Base-by-base conservation (phyloP, 2,888 invertebrate genomes). In the Eilema griseolum region DNA sequence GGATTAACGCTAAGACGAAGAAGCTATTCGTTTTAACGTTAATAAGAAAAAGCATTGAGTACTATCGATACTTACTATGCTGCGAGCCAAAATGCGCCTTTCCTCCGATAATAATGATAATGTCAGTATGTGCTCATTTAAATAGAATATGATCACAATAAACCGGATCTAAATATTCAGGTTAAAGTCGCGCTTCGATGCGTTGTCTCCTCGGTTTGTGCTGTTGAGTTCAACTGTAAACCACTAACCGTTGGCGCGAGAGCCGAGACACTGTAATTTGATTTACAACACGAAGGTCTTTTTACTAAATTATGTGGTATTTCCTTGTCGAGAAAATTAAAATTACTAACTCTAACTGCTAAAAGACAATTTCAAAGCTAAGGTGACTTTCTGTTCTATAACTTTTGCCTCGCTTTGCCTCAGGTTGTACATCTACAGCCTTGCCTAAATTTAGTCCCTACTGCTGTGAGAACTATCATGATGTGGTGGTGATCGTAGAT, bases 141-240 rank as follows among this genome's bases (percentile, higher is more conserved):
- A 56, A 63, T 68, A 63, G n/a, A 67, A 63, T 61, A 61, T 61
- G 41, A 26, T 66, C 37, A 70, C 61, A 70, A 66, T 33, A 70
- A 71, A 64, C 63, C 71, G 67, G 61, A 68, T 67, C 41, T 61
- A 56, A 62, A 41, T 61, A 69, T 66, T 69, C 66, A 69, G 62
- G 72, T 66, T 69, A 62, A 62, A 66, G 57, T 72, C 62, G 56
- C 66, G 72, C 66, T 69, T 66, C 62, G 69, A 59, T 66, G 69
- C 66, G 61, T 72, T 69, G 68, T 72, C 66, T 69, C 69, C 62
- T 61, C 66, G 66, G 46, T 62, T 62, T 61, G 63, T 61, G 63
- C 33, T 67, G 61, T 66, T 61, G 65, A 64, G 62, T 69, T 69
- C 68, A 69, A 69, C 61, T 46, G 62, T 69, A 72, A 52, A 72